Conservation (phyloP, 2,888 invertebrate genomes). For the Cremastinae sp. region DNA sequence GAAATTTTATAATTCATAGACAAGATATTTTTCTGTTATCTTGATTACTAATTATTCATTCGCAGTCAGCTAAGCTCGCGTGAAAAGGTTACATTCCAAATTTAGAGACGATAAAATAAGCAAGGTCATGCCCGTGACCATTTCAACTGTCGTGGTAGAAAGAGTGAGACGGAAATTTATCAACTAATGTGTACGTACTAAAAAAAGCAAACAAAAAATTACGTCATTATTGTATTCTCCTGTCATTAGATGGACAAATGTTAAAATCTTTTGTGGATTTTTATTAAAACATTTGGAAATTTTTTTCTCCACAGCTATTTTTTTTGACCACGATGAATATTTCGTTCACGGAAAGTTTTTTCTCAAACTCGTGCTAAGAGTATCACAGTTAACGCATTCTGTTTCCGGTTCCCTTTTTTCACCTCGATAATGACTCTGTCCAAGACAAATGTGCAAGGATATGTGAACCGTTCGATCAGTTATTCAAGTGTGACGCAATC, state of each 20-base stretch:
- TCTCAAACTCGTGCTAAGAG: too few relatives aligned
- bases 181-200: constrained; percentile 9
- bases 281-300: too few relatives aligned
- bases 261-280: too few relatives aligned
- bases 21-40: constrained; percentile 62
- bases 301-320: too few relatives aligned
- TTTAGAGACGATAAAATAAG: constrained; percentile 71
- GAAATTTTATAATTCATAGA: too few relatives aligned
- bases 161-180: constrained; percentile 18
- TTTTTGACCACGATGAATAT: too few relatives aligned
- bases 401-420: too few relatives aligned
- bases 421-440: too few relatives aligned
- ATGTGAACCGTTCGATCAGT: constrained; percentile 40
- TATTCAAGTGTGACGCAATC: constrained; percentile 44
- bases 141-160: constrained; percentile 37
- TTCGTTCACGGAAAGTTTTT: too few relatives aligned
- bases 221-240: too few relatives aligned
- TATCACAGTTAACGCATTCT: too few relatives aligned
- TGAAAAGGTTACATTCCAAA: constrained; percentile 75
- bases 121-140: constrained; percentile 56
- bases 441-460: constrained; percentile 27
- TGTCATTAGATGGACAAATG: too few relatives aligned
- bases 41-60: constrained; percentile 68
- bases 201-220: constrained; percentile 9
- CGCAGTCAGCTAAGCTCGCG: constrained; percentile 62